phyloP scores from a whole-genome alignment of 2,113 vertebrate species.

The Notiomystis cincta region DNA sequence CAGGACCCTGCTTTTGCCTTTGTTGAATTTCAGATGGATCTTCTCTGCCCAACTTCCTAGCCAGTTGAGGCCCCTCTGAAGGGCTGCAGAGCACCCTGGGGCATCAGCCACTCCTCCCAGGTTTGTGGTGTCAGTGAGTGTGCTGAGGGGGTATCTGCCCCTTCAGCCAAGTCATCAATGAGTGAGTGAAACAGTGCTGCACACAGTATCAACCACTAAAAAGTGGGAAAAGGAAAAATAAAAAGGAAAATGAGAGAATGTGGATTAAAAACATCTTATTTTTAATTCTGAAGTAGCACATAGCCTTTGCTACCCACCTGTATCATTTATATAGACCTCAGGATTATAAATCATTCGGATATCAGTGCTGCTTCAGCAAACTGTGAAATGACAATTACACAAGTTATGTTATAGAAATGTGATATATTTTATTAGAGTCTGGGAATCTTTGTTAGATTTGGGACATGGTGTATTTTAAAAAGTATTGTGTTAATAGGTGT shows the following conservation, averaged over 20 bases:
- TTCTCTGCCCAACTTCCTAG: neutral
- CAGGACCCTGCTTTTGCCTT: neutral
- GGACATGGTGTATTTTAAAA: neutral
- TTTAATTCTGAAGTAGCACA: neutral
- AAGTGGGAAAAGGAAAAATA: neutral
- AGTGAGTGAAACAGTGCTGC: neutral
- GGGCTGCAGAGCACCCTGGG: neutral
- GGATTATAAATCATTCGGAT: neutral
- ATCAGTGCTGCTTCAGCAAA: neutral
- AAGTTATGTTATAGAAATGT: neutral
- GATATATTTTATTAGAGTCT: neutral
- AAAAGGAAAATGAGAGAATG: neutral
- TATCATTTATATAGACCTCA: neutral
- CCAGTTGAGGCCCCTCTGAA: neutral
- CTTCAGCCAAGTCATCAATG: neutral
- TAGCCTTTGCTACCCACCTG: neutral
- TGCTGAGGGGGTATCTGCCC: neutral
- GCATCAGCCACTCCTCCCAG: fast-evolving
- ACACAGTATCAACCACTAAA: fast-evolving
- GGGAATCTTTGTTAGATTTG: neutral
- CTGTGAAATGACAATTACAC: neutral
- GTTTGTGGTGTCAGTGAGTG: neutral
- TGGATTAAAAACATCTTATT: neutral
- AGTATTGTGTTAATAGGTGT: neutral
- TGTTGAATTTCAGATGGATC: neutral